phyloP scores from a whole-genome alignment of 2,888 invertebrate species.

The Ceriagrion tenellum region DNA sequence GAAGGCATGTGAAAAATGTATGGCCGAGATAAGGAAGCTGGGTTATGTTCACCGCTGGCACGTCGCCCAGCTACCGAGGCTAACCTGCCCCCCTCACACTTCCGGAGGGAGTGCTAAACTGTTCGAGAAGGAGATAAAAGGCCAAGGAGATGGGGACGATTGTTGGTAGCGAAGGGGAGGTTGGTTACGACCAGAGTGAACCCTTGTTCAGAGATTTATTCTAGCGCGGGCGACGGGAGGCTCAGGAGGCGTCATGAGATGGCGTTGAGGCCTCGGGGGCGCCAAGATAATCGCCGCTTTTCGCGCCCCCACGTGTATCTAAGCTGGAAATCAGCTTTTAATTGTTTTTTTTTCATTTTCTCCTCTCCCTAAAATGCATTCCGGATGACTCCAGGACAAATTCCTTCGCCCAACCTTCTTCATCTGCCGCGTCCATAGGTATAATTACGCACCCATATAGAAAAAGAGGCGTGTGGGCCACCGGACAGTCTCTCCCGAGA shows the following conservation, averaged over 20 bases:
- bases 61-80: background rate
- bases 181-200: background rate
- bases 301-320: too few relatives aligned
- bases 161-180: background rate
- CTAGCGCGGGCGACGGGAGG: background rate
- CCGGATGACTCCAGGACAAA: background rate
- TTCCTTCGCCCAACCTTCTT: background rate
- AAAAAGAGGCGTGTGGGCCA: background rate
- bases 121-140: background rate
- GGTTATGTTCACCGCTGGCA: background rate
- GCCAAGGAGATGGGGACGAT: background rate
- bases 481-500: background rate
- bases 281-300: background rate
- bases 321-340: background rate
- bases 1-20: background rate
- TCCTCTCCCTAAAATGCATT: background rate
- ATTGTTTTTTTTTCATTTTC: slow-evolving; percentile 1
- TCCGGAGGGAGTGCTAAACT: background rate
- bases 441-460: background rate
- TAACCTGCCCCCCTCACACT: background rate
- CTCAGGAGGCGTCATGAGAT: too few relatives aligned
- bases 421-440: background rate
- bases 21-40: background rate
- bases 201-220: background rate
- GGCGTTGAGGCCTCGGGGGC: background rate